Evolutionary conservation across 2,797 vertebrate species (phyloP).

Genomic region (Diceros bicornis): DNA sequence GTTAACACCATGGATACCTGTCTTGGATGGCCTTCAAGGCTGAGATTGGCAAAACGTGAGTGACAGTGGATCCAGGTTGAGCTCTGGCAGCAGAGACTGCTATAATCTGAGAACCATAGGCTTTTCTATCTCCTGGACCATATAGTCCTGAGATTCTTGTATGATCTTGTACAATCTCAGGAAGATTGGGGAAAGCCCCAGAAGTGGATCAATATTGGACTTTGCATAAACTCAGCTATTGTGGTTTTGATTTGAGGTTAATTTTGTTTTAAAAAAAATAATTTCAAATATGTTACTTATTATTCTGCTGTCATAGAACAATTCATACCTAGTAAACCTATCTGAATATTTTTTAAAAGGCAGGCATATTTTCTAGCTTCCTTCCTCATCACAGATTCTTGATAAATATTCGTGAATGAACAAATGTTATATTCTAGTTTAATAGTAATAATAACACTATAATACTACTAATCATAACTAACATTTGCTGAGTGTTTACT

Average conservation of each 20-base stretch:
- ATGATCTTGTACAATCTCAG: background rate
- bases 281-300: background rate
- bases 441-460: background rate
- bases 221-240: background rate
- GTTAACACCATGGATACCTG: background rate
- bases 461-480: background rate
- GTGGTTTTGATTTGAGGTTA: background rate
- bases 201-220: background rate
- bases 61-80: background rate
- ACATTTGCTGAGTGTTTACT: background rate
- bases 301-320: background rate
- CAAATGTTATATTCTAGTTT: background rate
- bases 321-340: background rate
- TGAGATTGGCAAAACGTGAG: background rate
- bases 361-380: background rate
- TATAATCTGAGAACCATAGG: background rate
- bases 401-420: background rate
- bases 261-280: background rate
- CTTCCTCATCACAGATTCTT: background rate
- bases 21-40: background rate
- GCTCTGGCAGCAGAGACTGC: background rate
- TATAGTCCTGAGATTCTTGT: background rate
- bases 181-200: background rate
- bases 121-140: background rate
- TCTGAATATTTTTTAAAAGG: background rate